These are phyloP conservation scores for Esperia sulphurella DNA, from an alignment of 2,888 invertebrate species.

Conservation along the genomic window DNA sequence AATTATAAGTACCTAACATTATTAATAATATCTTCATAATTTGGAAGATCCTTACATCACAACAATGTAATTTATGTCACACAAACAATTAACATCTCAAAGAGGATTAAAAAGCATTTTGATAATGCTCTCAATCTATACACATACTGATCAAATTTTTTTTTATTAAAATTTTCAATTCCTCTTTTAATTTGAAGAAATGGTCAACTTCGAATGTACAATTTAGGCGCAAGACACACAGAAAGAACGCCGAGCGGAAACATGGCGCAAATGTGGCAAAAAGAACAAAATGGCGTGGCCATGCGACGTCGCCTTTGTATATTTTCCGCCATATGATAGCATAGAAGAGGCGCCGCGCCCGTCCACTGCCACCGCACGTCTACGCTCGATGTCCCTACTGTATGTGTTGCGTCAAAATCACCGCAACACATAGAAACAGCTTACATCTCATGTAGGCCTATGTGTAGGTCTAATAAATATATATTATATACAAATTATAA, in stretches of 20 bases:
- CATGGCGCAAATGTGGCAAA: too few species aligned
- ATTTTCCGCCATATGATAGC: too few species aligned
- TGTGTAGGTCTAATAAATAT: slow-evolving; percentile 7
- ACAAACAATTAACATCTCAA: too few species aligned
- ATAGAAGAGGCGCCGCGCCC: neutral
- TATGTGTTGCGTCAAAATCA: neutral
- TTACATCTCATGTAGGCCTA: slow-evolving; percentile 42
- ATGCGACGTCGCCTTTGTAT: too few species aligned
- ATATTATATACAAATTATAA: neutral
- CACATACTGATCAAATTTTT: neutral
- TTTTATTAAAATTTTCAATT: neutral
- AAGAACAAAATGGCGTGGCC: too few species aligned
- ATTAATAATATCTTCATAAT: neutral
- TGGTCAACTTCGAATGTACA: neutral
- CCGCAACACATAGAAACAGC: slow-evolving; percentile 13
- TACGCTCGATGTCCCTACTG: too few species aligned
- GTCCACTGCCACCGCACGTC: too few species aligned
- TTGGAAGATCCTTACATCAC: neutral
- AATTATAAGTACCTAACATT: neutral
- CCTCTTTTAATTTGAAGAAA: neutral
- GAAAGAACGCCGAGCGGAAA: too few species aligned
- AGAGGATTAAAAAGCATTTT: neutral
- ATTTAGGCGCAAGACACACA: neutral
- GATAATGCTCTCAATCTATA: too few species aligned
- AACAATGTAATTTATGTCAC: neutral